Percentiles rank a stretch among this genome's conserved stretches.
Conservation (phyloP, 2,797 vertebrate genomes). For the Oryzias dopingdopingensis region DNA sequence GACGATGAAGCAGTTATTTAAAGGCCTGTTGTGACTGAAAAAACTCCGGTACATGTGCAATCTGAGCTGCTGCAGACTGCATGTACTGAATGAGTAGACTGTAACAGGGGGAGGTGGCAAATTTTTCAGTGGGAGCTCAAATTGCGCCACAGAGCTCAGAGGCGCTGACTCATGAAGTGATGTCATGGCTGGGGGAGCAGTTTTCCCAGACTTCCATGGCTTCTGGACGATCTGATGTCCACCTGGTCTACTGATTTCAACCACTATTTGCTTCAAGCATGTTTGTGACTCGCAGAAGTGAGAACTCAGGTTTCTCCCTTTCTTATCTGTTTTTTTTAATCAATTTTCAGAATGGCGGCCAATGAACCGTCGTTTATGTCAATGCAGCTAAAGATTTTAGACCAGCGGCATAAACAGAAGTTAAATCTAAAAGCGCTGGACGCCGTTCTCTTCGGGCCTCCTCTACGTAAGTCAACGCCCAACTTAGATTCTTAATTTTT, state of each 20-base stretch:
- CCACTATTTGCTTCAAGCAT: background rate
- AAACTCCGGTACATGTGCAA: constrained; percentile 30
- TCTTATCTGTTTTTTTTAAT: background rate
- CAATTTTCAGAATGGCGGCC: constrained; percentile 86
- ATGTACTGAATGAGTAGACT: constrained; percentile 30
- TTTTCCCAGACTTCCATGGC: constrained; percentile 57
- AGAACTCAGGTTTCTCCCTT: background rate
- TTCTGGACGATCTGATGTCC: constrained; percentile 37
- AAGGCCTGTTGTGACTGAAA: constrained; percentile 6
- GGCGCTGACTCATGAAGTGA: constrained; percentile 73
- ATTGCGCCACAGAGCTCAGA: constrained; percentile 41
- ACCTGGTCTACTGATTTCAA: background rate
- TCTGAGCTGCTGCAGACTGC: constrained; percentile 34
- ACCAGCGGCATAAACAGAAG: constrained; percentile 96
- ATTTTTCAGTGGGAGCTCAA: constrained; percentile 37
- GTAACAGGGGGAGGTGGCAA: background rate
- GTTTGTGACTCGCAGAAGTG: background rate
- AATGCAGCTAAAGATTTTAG: constrained; percentile 90
- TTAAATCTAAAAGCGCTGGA: constrained; percentile 95
- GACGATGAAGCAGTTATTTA: constrained; percentile 12
- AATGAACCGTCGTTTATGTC: constrained; percentile 94
- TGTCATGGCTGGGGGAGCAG: constrained; percentile 56
- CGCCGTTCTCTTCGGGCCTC: constrained; percentile 94
- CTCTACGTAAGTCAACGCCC: constrained; percentile 84
- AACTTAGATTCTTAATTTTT: background rate